phyloP scores from a whole-genome alignment of 2,113 vertebrate species.

The Amblyornis subalaris region DNA sequence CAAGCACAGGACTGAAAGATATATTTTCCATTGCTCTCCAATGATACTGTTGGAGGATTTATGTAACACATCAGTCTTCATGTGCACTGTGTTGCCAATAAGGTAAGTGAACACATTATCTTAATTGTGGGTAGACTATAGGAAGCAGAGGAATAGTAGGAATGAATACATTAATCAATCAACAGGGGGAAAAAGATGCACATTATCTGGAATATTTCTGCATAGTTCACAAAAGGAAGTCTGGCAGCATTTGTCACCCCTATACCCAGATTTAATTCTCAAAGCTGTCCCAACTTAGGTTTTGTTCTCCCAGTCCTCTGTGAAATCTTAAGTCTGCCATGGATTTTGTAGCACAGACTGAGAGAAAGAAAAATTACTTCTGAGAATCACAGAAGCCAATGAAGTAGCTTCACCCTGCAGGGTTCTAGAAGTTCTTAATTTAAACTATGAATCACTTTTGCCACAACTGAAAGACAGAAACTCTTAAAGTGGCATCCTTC shows the following conservation, averaged over 20 bases:
- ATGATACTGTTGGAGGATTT: neutral
- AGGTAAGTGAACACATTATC: neutral
- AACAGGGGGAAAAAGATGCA: neutral
- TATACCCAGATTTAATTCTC: neutral
- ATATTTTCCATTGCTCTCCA: neutral
- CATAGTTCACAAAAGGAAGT: neutral
- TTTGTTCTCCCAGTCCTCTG: neutral
- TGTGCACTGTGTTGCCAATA: neutral
- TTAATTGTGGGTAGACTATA: neutral
- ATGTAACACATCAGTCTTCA: neutral
- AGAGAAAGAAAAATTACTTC: conserved; percentile 47
- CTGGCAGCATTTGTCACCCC: neutral
- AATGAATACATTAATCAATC: neutral
- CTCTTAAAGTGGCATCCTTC: neutral
- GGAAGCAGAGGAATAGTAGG: neutral
- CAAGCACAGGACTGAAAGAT: neutral
- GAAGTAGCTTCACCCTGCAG: conserved; percentile 20
- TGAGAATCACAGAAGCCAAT: conserved; percentile 12
- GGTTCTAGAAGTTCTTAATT: conserved; percentile 52
- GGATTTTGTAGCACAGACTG: neutral
- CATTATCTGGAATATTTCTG: neutral
- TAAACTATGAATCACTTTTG: conserved; percentile 58
- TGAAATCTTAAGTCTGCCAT: neutral
- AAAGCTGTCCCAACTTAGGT: neutral
- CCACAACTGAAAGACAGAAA: neutral